Evolutionary conservation across 2,888 invertebrate species (phyloP).

Genomic region (Hydrotaea cyrtoneurina): DNA sequence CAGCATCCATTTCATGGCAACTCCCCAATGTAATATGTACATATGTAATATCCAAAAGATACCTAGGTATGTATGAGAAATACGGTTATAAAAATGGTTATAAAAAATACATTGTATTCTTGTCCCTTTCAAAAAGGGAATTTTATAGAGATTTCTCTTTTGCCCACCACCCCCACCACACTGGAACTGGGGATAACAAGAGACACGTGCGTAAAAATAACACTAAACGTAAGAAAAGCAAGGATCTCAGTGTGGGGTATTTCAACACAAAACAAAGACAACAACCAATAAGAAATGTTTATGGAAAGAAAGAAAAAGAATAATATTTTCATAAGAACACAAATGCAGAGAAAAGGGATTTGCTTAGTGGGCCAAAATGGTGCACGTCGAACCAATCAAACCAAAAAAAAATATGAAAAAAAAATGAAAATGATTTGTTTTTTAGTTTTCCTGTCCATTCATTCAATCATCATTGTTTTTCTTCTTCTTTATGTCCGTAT

Average conservation of each 20-base stretch:
- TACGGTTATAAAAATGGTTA: constrained; percentile 42
- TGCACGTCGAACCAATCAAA: no score
- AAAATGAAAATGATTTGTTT: constrained; percentile 24
- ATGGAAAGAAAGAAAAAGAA: constrained; percentile 31
- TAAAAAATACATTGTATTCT: constrained; percentile 44
- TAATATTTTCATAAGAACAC: constrained; percentile 46
- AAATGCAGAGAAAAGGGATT: neutral
- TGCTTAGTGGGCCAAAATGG: neutral
- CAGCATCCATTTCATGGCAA: neutral
- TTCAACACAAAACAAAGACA: neutral
- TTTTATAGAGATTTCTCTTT: constrained; percentile 1
- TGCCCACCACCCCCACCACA: neutral
- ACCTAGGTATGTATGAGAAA: constrained; percentile 18
- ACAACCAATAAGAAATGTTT: constrained; percentile 56
- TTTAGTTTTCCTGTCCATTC: constrained; percentile 30
- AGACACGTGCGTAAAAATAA: constrained; percentile 60
- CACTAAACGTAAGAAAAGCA: neutral
- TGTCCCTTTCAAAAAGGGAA: neutral
- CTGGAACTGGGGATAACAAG: neutral
- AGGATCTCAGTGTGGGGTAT: neutral
- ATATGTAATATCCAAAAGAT: neutral
- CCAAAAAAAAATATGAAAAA: no score
- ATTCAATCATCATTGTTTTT: constrained; percentile 47
- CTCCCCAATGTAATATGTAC: neutral
- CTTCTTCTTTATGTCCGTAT: constrained; percentile 57